phyloP scores from a whole-genome alignment of 37 sponge, comb jelly and placozoan genomes.

The Diacarnus erythraeanus region DNA sequence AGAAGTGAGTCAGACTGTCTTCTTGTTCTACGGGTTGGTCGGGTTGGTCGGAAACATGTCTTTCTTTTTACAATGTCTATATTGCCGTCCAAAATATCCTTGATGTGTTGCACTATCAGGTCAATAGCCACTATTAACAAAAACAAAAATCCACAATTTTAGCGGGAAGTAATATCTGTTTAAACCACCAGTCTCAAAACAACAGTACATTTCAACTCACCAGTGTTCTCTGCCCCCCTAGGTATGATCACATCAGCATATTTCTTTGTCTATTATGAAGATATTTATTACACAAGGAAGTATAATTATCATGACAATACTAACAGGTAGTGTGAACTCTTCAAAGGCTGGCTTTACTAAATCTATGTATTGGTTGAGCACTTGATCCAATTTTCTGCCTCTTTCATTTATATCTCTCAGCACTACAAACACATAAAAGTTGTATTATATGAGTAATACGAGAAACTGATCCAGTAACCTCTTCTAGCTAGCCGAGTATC shows the following conservation, averaged over 20 bases:
- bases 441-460: no score
- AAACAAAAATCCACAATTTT: no score
- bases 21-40: slow-evolving; percentile 15
- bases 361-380: slow-evolving; percentile 82
- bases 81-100: slow-evolving; percentile 75
- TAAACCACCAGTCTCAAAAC: no score
- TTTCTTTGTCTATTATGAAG: slow-evolving; percentile 85
- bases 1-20: slow-evolving; percentile 52
- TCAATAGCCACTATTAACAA: slow-evolving; percentile 77
- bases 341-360: slow-evolving; percentile 97
- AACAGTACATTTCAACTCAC: slow-evolving; percentile 54
- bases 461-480: slow-evolving; percentile 44
- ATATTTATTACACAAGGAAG: neutral
- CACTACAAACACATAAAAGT: slow-evolving; percentile 53
- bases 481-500: slow-evolving; percentile 91
- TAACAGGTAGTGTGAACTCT: slow-evolving; percentile 92
- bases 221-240: slow-evolving; percentile 88
- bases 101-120: slow-evolving; percentile 92
- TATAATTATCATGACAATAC: slow-evolving; percentile 3
- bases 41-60: no score
- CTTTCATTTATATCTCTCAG: slow-evolving; percentile 79
- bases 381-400: slow-evolving; percentile 75
- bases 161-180: no score
- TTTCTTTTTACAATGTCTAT: neutral
- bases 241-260: slow-evolving; percentile 98